phyloP scores from a whole-genome alignment of 2,113 vertebrate genomes.

The Coturnix japonica region DNA sequence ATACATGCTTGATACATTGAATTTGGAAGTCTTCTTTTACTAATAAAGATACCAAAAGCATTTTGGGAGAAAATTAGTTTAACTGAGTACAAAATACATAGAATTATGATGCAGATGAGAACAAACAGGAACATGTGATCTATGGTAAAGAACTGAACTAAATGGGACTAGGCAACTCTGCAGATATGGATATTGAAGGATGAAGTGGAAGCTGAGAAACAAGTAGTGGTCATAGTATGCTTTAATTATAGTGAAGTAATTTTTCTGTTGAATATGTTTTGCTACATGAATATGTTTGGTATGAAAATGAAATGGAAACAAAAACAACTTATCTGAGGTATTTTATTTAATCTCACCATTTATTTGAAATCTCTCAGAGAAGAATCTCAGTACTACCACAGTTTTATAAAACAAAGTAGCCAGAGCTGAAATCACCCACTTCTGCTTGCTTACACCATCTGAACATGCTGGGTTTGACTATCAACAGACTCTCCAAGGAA shows the following conservation, averaged over 20 bases:
- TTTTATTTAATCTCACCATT: slow-evolving; percentile 28
- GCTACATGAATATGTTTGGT: slow-evolving; percentile 23
- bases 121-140: background rate
- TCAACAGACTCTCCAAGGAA: background rate
- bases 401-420: background rate
- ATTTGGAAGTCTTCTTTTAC: background rate
- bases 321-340: slow-evolving; percentile 23
- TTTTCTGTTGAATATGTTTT: slow-evolving; percentile 27
- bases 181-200: background rate
- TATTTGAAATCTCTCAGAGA: slow-evolving; percentile 30
- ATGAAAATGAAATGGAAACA: slow-evolving; percentile 48
- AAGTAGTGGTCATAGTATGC: background rate
- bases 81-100: background rate
- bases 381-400: background rate
- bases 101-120: background rate
- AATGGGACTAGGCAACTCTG: background rate
- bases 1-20: background rate
- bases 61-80: background rate
- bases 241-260: slow-evolving; percentile 2
- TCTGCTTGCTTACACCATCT: background rate
- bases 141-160: background rate
- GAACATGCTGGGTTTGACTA: background rate
- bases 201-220: background rate
- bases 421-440: slow-evolving; percentile 14
- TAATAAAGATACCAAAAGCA: slow-evolving; percentile 15